Percentiles rank a stretch among this genome's conserved stretches.
Conservation (phyloP, 2,888 invertebrate genomes). For the Sinotaia quadrata region DNA sequence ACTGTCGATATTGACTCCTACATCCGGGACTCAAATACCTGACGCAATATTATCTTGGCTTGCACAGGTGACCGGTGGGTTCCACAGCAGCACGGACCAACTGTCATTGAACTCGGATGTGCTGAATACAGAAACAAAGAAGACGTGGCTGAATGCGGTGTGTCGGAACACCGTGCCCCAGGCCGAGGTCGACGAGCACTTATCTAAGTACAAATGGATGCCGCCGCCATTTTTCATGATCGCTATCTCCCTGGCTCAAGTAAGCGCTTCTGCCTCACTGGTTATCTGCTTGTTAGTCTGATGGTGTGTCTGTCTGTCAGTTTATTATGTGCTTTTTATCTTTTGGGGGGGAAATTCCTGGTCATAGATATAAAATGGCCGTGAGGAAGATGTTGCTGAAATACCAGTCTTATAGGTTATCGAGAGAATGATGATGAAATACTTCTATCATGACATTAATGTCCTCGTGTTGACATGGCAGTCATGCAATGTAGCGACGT, state of each 20-base stretch:
- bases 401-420: too few relatives aligned
- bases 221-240: slow-evolving; percentile 93
- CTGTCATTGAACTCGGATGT: not conserved
- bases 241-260: slow-evolving; percentile 88
- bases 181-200: slow-evolving; percentile 33
- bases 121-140: not conserved
- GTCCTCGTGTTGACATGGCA: too few relatives aligned
- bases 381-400: not conserved
- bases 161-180: slow-evolving; percentile 37
- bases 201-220: slow-evolving; percentile 34
- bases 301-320: too few relatives aligned
- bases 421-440: too few relatives aligned
- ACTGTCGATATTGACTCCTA: too few relatives aligned
- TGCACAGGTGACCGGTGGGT: slow-evolving; percentile 20
- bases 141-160: slow-evolving; percentile 26
- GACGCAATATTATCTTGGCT: too few relatives aligned
- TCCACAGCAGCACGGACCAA: not conserved
- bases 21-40: too few relatives aligned
- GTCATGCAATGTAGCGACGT: too few relatives aligned
- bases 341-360: too few relatives aligned
- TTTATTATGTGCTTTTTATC: too few relatives aligned
- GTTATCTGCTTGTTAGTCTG: not conserved
- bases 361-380: not conserved
- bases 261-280: slow-evolving; percentile 67
- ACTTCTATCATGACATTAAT: too few relatives aligned